Base-by-base conservation (phyloP, 2,113 vertebrate genomes). In the Lepisosteus osseus region DNA sequence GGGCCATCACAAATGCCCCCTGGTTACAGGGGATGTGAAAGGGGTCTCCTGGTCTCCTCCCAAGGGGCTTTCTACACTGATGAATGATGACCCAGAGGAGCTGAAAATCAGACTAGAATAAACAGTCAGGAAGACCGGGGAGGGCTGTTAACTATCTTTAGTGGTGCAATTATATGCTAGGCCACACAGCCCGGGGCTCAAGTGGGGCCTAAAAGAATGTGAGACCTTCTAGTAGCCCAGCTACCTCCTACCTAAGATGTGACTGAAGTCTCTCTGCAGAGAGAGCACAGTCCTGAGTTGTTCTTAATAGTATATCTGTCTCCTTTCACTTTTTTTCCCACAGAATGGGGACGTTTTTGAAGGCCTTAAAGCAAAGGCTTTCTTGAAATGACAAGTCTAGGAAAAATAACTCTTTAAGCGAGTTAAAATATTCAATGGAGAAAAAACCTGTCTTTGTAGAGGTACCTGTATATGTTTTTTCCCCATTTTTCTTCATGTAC, bases 1-100 rank as follows among this genome's bases (percentile, higher is more conserved):
- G 75, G 85, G 77, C 86, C 77, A 74, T 85, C 89, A 83, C 65
- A 87, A 87, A 93, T 88, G 88, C 87, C 92, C 91, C 76, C 86
- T 81, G 88, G 93, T 89, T 80, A 90, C 57, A 15, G 55, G 78
- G 82, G 76, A 82, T 80, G 75, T 77, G 83, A 76, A 71, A 67
- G 77, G 79, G 87, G 87, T 81, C 87, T 89, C 80, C 78, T 7
- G 59, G 74, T 80, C 62, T 68, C 72, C 67, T 83, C 86, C 92
- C 83, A 0, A 72, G 8, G 83, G 87, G 86, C 82, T 42, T 72
- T 1, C 69, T 14, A 76, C 69, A 65, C 85, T 87, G 79, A 90
- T 90, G 88, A 89, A 88, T 88, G 88, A 87, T 84, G 89, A 84
- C 88, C 86, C 82, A 73, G 74, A 82, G 85, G 86, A 88, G 80